Percentiles rank a stretch among this genome's conserved stretches.
Evolutionary conservation across 2,888 invertebrate genomes (phyloP).

Genomic region (Dastarcus helophoroides): DNA sequence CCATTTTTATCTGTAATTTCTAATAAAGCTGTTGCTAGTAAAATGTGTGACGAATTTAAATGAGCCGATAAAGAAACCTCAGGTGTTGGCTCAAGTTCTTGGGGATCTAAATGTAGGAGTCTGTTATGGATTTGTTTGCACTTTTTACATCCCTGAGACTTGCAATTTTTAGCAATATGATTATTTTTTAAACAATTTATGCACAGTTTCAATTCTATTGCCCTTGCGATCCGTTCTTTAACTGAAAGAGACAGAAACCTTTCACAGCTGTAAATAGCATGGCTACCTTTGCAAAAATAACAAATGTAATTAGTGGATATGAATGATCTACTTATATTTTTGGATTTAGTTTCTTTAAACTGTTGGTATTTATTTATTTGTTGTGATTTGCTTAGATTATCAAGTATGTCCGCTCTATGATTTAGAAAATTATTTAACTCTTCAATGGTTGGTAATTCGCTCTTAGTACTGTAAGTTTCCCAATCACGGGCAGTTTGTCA

Average conservation of each 20-base stretch:
- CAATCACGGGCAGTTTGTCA: slow-evolving; percentile 10
- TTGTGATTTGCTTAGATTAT: slow-evolving; percentile 4
- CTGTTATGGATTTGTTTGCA: slow-evolving; percentile 7
- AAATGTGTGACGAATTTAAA: slow-evolving; percentile 1
- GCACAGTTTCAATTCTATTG: slow-evolving; percentile 2
- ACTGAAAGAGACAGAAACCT: slow-evolving; percentile 7
- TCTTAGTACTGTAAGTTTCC: slow-evolving; percentile 6
- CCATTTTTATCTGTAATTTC: slow-evolving; percentile 1
- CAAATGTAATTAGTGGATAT: too few species aligned
- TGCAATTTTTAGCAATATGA: slow-evolving; percentile 3
- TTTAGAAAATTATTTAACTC: too few species aligned
- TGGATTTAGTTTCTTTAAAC: too few species aligned
- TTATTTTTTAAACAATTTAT: slow-evolving; percentile 4
- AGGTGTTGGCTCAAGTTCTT: too few species aligned
- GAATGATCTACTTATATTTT: too few species aligned
- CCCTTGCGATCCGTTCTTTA: slow-evolving; percentile 1
- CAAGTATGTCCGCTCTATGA: too few species aligned
- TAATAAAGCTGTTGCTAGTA: slow-evolving; percentile 4
- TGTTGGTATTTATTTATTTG: too few species aligned
- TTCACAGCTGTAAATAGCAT: slow-evolving; percentile 8
- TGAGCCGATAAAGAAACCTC: too few species aligned
- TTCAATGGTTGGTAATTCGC: slow-evolving; percentile 7
- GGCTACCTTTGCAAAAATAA: slow-evolving; percentile 7
- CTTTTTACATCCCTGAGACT: slow-evolving; percentile 2
- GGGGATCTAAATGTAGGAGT: slow-evolving; percentile 4